Conservation (phyloP, 2,113 vertebrate species). For the Murina feae region DNA sequence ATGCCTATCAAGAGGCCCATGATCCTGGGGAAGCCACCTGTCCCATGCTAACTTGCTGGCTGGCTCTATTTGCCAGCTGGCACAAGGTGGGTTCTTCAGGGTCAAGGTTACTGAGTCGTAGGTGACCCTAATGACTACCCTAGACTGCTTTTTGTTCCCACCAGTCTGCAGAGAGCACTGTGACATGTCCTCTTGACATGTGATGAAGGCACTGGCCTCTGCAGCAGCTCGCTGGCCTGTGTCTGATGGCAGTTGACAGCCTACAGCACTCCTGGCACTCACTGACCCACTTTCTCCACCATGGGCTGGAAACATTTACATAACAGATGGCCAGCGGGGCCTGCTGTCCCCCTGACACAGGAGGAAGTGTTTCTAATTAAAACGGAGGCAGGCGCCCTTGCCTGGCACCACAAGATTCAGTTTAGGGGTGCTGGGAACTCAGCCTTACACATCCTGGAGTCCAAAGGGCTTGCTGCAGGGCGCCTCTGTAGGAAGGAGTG, state of each 20-base stretch:
- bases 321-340: slow-evolving; percentile 72
- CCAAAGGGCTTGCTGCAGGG: neutral
- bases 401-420: accelerated
- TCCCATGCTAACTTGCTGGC: neutral
- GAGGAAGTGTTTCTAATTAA: neutral
- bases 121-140: neutral
- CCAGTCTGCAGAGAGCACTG: neutral
- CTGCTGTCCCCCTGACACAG: slow-evolving; percentile 23
- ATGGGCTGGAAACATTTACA: slow-evolving; percentile 85
- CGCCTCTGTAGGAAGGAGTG: accelerated
- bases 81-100: neutral
- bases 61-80: neutral
- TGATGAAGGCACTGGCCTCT: slow-evolving; percentile 69
- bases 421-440: neutral
- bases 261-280: slow-evolving; percentile 84
- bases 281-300: slow-evolving; percentile 93
- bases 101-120: neutral
- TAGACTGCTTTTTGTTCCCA: neutral
- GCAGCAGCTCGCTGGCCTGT: slow-evolving; percentile 84
- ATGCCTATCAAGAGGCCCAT: neutral
- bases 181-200: accelerated
- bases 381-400: neutral
- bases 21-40: neutral
- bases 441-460: neutral
- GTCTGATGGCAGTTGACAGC: slow-evolving; percentile 93